Conservation (phyloP, 2,113 vertebrate species). For the Zonotrichia leucophrys region DNA sequence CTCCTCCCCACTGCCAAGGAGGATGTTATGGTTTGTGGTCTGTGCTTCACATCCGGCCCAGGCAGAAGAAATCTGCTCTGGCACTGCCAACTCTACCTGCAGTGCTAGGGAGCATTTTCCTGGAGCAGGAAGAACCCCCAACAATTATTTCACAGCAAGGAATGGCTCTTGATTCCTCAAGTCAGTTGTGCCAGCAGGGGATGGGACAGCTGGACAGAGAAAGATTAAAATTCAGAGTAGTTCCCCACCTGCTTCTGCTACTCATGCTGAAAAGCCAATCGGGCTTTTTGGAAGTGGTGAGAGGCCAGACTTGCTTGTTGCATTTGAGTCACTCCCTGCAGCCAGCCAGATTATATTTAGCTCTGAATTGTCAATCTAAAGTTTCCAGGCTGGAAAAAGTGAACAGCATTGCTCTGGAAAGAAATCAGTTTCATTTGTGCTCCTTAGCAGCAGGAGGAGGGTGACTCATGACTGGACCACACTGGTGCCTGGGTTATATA, state of each 20-base stretch:
- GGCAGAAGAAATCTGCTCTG: neutral
- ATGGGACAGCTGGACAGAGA: neutral
- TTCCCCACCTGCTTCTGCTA: conserved; percentile 71
- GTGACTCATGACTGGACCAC: neutral
- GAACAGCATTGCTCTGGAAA: conserved; percentile 34
- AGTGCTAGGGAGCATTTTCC: neutral
- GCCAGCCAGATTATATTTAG: conserved; percentile 79
- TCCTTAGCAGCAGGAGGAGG: neutral
- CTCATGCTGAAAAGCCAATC: conserved; percentile 34
- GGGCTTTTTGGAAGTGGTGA: conserved; percentile 15
- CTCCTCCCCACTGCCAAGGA: neutral
- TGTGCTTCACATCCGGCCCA: neutral
- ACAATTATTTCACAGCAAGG: neutral
- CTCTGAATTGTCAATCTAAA: conserved; percentile 43
- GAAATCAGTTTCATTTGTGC: conserved; percentile 10
- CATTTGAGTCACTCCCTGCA: conserved; percentile 62
- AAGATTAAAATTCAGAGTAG: conserved; percentile 33
- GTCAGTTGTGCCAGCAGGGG: neutral
- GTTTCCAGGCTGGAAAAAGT: conserved; percentile 73
- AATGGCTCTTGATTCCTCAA: neutral
- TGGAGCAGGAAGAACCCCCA: neutral
- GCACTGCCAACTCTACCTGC: neutral
- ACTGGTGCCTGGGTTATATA: neutral
- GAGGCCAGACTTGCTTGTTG: conserved; percentile 50
- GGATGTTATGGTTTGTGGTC: conserved; percentile 36